A percentile compares a stretch with the other conserved stretches of the same genome.
Evolutionary conservation across 2,113 vertebrate species (phyloP).

Genomic region (Sisor rabdophorus): DNA sequence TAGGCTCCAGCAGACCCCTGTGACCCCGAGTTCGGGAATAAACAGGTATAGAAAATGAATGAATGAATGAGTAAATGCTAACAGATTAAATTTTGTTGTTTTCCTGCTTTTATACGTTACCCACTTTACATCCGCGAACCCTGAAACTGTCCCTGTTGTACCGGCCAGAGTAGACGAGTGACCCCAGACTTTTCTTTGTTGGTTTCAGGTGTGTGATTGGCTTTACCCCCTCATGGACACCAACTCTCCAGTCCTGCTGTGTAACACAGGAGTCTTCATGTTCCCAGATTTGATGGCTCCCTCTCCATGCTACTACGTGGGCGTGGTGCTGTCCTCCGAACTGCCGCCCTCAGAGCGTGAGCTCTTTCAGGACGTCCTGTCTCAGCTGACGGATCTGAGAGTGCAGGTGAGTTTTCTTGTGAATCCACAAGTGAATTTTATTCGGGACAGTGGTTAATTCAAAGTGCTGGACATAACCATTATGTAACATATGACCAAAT

Average conservation of each 20-base stretch:
- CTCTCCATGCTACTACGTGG: conserved; percentile 82
- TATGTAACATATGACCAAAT: too few species aligned
- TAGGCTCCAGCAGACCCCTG: too few species aligned
- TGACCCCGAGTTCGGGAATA: too few species aligned
- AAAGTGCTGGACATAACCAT: too few species aligned
- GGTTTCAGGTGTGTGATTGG: conserved; percentile 92
- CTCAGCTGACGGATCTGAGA: conserved; percentile 89
- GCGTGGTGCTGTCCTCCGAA: conserved; percentile 90
- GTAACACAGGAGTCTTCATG: conserved; percentile 91
- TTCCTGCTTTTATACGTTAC: too few species aligned
- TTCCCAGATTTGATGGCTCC: conserved; percentile 92
- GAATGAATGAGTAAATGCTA: too few species aligned
- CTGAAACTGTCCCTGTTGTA: too few species aligned
- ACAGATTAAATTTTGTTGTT: too few species aligned
- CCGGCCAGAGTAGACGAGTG: neutral
- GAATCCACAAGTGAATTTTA: too few species aligned
- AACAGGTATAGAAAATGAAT: too few species aligned
- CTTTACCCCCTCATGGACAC: conserved; percentile 85
- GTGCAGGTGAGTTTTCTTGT: conserved; percentile 78
- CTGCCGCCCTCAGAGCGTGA: conserved; percentile 77
- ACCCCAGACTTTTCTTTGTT: neutral
- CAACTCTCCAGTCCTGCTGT: conserved; percentile 87
- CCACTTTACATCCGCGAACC: too few species aligned
- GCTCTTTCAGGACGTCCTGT: conserved; percentile 84
- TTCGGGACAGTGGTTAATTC: too few species aligned